Percentiles rank a stretch among this genome's conserved stretches.
These are phyloP conservation scores for Drosophila tsacasi DNA, from an alignment of 1,140 invertebrate genomes.

Conservation along the genomic window DNA sequence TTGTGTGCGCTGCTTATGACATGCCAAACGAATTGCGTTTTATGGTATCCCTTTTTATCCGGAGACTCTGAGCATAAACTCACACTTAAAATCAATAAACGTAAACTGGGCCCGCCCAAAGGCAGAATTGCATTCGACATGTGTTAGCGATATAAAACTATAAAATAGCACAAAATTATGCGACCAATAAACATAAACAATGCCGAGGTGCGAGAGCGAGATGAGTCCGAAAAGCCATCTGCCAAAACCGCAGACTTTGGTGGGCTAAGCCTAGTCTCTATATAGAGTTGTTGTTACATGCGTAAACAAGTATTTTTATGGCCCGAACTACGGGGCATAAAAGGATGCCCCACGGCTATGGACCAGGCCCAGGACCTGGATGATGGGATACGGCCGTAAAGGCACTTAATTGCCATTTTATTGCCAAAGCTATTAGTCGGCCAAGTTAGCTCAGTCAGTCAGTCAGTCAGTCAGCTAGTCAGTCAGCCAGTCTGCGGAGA, in stretches of 20 bases:
- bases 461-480: constrained; percentile 1
- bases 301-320: constrained; percentile 81
- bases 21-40: constrained; percentile 64
- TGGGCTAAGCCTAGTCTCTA: constrained; percentile 28
- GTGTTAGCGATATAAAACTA: constrained; percentile 74
- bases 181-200: constrained; percentile 75
- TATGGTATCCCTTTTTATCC: constrained; percentile 29
- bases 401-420: constrained; percentile 83
- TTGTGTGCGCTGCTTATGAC: constrained; percentile 72
- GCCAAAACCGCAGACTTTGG: constrained; percentile 46
- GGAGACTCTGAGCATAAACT: constrained; percentile 56
- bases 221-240: constrained; percentile 42
- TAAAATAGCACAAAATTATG: constrained; percentile 81
- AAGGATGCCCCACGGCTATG: constrained; percentile 67
- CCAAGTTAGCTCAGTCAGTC: constrained; percentile 24
- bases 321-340: constrained; percentile 55
- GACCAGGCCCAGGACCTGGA: constrained; percentile 32
- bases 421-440: constrained; percentile 69
- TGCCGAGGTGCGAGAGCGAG: constrained; percentile 24
- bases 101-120: constrained; percentile 71
- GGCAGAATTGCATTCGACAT: constrained; percentile 58
- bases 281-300: constrained; percentile 80
- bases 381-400: constrained; percentile 62
- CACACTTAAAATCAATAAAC: constrained; percentile 83
- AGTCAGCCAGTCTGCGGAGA: constrained; percentile 4